Base-by-base conservation (phyloP, 2,797 vertebrate species). In the Cossypha caffra region DNA sequence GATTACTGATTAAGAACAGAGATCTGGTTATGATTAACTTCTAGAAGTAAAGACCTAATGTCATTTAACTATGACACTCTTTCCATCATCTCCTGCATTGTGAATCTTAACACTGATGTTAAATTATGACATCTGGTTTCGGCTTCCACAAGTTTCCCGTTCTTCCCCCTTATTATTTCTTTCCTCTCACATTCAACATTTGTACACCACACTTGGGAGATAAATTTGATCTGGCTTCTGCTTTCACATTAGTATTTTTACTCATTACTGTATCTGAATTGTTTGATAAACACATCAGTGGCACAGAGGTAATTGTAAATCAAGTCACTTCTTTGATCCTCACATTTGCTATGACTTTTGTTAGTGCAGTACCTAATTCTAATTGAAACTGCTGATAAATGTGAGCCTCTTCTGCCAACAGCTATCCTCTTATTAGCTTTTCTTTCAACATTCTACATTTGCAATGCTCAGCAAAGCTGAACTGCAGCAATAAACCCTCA, bases 281-380 rank as follows among this genome's bases (percentile, higher is more conserved):
- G 47, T 91, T 92, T 93, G 66, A 91, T 84, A 86, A 95, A 93
- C n/a, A 83, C 15, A 71, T 83, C 86, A 80, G 72, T n/a, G 64
- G 40, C 79, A 72, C 76, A 64, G 61, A 83, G 54, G 50, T 87
- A 88, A 89, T 64, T 93, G 71, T 73, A 87, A 90, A 93, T 76
- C 88, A 76, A 81, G 52, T 67, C 64, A 81, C n/a, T 88, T 45
- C 52, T 91, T 91, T 81, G 74, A 94, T 93, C 51, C 28, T 91
- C 52, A 48, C 51, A 81, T 92, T 91, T 93, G 18, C 48, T 73
- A 2, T 7, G 67, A 62, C 71, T 93, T 95, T 93, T 92, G 54
- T 67, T 93, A 73, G 47, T 23, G 48, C 5, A 9, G 18, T 51
- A 81, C 66, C 58, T 95, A 63, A 59, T 51, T 79, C 43, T 93